Evolutionary conservation across 2,888 invertebrate genomes (phyloP), one percentile per base, ranked within the genome.

Genomic region (Drosophila monieri): DNA sequence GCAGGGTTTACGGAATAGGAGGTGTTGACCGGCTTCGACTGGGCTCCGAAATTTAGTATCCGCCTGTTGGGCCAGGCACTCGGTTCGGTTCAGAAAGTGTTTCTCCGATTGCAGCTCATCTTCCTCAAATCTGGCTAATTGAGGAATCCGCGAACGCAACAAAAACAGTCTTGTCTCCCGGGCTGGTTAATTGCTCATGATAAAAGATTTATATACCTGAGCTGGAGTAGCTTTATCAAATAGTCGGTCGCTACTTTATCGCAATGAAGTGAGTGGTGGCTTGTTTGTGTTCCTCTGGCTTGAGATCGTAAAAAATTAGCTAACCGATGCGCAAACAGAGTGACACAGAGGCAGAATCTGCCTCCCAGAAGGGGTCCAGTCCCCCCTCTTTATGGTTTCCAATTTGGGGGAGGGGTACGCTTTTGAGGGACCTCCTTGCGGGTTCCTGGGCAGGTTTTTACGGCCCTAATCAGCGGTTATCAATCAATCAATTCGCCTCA

Each of bases 231-330:
- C 71, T 66, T 77, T 60, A 62, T 57, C 66, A 77, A 77, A 74
- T 56, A 83, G 39, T 47, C 54, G 48, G n/a, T 44, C 21, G 56
- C 65, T 70, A 59, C 71, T 56, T 67, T 41, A 66, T 69, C 65
- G 74, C 71, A 9, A 72, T 87, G 81, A 51, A 80, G 81, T 83
- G 69, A 83, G 81, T 83, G 51, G 71, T 71, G n/a, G 35, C 52
- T 44, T 68, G 32, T 18, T 15, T 43, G 25, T 41, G 25, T 59
- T 60, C 15, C 47, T 41, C 60, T 60, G 47, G 47, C 30, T 46
- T 51, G 8, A 6, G 52, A 53, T 59, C 15, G 46, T 71, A 51
- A 62, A 51, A 49, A 62, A 72, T 72, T 65, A 62, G 53, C 66
- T 71, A 60, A 74, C 79, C 51, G 53, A 66, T 68, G 65, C n/a